Percentiles rank a stretch among this genome's conserved stretches.
These are phyloP conservation scores for Homalodisca vitripennis DNA, from an alignment of 1,140 invertebrate genomes.

Conservation along the genomic window DNA sequence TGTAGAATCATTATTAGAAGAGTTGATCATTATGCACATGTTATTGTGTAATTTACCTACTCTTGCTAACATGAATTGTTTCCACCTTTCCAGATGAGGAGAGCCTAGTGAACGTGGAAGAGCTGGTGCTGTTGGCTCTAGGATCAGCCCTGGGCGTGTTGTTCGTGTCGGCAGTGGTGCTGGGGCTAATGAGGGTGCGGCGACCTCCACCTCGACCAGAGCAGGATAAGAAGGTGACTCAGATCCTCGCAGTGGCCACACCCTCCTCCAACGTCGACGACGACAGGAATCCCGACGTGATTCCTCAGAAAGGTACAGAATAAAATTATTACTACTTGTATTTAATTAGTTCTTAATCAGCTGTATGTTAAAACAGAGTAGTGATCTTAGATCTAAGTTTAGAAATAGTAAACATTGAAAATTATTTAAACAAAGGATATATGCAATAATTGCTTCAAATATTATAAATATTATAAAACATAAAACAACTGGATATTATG, in stretches of 20 bases:
- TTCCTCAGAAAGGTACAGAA: slow-evolving; percentile 32
- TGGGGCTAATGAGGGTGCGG: not conserved
- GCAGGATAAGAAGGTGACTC: slow-evolving; percentile 1
- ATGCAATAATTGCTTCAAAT: too few species aligned
- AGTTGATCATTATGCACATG: too few species aligned
- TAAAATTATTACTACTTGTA: not conserved
- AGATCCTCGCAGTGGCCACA: not conserved
- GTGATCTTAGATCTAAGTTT: too few species aligned
- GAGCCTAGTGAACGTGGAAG: not conserved
- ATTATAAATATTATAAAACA: too few species aligned
- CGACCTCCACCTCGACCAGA: not conserved
- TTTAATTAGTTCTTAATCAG: too few species aligned
- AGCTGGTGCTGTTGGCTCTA: not conserved
- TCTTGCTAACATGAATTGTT: too few species aligned
- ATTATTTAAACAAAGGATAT: too few species aligned
- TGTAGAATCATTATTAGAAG: too few species aligned
- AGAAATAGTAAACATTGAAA: too few species aligned
- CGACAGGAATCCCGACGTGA: slow-evolving; percentile 38
- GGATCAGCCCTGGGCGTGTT: not conserved
- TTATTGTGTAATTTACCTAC: too few species aligned
- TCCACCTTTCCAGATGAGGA: not conserved
- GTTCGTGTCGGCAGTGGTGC: not conserved
- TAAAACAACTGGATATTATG: too few species aligned
- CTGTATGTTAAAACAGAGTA: too few species aligned
- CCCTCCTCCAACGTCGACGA: slow-evolving; percentile 32